Percentiles rank a stretch among this genome's conserved stretches.
phyloP scores from a whole-genome alignment of 2,888 invertebrate genomes.

The Lasioglossum villosulum region DNA sequence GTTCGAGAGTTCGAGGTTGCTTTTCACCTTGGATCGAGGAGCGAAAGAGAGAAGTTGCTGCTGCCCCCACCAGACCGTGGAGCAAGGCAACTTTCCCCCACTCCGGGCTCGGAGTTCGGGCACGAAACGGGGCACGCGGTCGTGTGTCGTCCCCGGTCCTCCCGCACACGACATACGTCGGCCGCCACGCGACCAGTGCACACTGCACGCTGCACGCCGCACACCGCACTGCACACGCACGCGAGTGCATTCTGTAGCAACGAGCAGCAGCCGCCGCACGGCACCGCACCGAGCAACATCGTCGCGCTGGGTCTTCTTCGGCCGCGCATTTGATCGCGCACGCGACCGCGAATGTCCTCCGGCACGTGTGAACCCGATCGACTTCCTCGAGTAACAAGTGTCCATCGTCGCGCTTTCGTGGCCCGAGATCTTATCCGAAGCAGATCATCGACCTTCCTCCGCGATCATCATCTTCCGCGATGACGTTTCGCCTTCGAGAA shows the following conservation, averaged over 20 bases:
- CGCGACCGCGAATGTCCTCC: slow-evolving; percentile 62
- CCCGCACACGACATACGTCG: slow-evolving; percentile 84
- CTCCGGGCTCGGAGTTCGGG: slow-evolving; percentile 65
- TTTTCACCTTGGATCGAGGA: slow-evolving; percentile 48
- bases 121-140: slow-evolving; percentile 74
- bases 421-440: slow-evolving; percentile 29
- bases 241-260: slow-evolving; percentile 44
- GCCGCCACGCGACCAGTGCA: slow-evolving; percentile 84
- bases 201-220: background rate
- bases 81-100: slow-evolving; percentile 46
- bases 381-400: slow-evolving; percentile 55
- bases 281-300: slow-evolving; percentile 20
- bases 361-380: slow-evolving; percentile 60
- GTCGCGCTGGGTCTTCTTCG: slow-evolving; percentile 43
- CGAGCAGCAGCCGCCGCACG: slow-evolving; percentile 7
- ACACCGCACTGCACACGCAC: slow-evolving; percentile 72
- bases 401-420: background rate
- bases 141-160: slow-evolving; percentile 82
- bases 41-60: slow-evolving; percentile 37
- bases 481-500: background rate
- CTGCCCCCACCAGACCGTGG: slow-evolving; percentile 35
- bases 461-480: background rate
- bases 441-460: background rate
- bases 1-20: slow-evolving; percentile 16
- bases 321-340: slow-evolving; percentile 12